Evolutionary conservation across 2,797 vertebrate species (phyloP), one percentile per base, ranked within the genome.

Genomic region (Sitta carolinensis): DNA sequence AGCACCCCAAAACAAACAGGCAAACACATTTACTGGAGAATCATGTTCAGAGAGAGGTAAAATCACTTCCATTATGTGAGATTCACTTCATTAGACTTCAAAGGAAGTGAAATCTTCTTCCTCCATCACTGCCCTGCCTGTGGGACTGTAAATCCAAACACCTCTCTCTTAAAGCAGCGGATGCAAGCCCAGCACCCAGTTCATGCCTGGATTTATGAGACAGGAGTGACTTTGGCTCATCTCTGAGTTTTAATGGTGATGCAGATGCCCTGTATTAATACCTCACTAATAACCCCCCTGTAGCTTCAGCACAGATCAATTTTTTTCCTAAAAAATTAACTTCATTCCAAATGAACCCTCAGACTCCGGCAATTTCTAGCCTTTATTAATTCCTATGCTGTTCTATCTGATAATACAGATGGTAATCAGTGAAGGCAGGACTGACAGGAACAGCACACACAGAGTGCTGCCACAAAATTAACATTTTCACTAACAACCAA

Each of bases 401-500:
- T 72, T 92, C 87, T 86, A 10, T 77, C 58, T 94, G 97, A 51
- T 72, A 74, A 88, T 78, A 42, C 12, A 92, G 47, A 75, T 27
- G 30, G 84, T 13, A 82, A 94, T 51, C 63, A 85, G 66, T 45
- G 36, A 34, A 61, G 32, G 34, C 92, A 76, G 82, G 55, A 72
- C 45, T 69, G 79, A 90, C 66, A 50, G 84, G 63, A 96, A 82
- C 69, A 91, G 87, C 70, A 88, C 38, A 80, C 29, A 22, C 38
- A 58, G 16, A 13, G 26, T 82, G 67, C 78, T 40, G 52, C 23
- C 52, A 93, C 85, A 96, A 77, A 91, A 95, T 42, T 42, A 80
- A 47, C 30, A 23, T 92, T 96, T 97, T 91, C 90, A 95, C 67
- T 68, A 88, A 91, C 91, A 95, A 95, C 86, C 87, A 97, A 96